phyloP scores from a whole-genome alignment of 1,140 invertebrate genomes.

The Halotydeus destructor region DNA sequence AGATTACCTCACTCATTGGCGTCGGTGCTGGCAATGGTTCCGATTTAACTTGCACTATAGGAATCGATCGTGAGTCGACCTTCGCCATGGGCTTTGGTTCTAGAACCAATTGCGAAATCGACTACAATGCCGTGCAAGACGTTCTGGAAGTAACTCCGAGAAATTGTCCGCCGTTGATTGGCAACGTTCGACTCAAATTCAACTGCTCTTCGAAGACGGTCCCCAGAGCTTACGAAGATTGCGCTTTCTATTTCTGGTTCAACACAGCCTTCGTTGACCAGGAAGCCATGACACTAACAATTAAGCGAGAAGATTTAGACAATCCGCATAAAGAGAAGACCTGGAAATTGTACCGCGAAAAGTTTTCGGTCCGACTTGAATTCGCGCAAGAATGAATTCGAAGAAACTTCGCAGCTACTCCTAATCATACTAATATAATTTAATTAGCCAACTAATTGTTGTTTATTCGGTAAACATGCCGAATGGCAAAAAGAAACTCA shows the following conservation, averaged over 20 bases:
- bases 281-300: conserved; percentile 22
- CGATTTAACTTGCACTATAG: conserved; percentile 27
- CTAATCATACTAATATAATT: no score
- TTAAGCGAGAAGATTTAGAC: conserved; percentile 29
- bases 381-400: no score
- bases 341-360: conserved; percentile 26
- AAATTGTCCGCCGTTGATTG: conserved; percentile 24
- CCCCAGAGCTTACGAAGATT: conserved; percentile 32
- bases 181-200: conserved; percentile 29
- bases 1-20: conserved; percentile 19
- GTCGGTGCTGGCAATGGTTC: conserved; percentile 30
- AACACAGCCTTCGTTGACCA: conserved; percentile 31
- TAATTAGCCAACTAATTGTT: no score
- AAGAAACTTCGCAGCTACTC: no score
- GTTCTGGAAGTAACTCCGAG: conserved; percentile 21
- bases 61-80: conserved; percentile 21
- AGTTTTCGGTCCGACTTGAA: conserved; percentile 25
- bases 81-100: conserved; percentile 24
- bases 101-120: conserved; percentile 13
- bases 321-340: conserved; percentile 34
- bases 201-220: conserved; percentile 24
- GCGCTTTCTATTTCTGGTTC: conserved; percentile 36
- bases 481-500: no score
- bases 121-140: conserved; percentile 22
- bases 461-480: no score